These are phyloP conservation scores for Phocoena phocoena DNA, from an alignment of 2,113 vertebrate species.

Conservation along the genomic window DNA sequence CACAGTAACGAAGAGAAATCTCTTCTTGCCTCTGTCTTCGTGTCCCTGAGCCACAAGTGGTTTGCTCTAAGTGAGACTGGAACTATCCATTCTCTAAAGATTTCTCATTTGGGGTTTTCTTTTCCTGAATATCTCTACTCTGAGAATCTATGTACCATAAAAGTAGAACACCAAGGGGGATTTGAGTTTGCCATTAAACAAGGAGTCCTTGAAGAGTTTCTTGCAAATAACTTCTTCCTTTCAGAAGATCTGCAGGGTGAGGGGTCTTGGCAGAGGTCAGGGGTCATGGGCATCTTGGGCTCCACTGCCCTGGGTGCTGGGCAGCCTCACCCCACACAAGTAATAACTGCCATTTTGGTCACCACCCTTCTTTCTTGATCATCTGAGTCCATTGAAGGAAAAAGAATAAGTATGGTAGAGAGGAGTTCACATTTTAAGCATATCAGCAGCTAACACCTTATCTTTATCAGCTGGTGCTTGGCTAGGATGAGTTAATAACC, in stretches of 20 bases:
- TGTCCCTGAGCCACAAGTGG: not conserved
- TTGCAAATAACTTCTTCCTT: not conserved
- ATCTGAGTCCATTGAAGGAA: not conserved
- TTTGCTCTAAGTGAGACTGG: not conserved
- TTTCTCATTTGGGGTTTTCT: not conserved
- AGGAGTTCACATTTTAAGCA: not conserved
- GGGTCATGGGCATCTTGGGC: fast-evolving
- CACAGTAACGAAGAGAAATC: not conserved
- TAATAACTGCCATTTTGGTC: not conserved
- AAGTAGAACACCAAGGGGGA: not conserved
- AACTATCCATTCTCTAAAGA: not conserved
- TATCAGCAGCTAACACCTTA: not conserved
- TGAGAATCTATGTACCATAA: not conserved
- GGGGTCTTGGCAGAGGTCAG: not conserved
- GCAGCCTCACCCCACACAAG: not conserved
- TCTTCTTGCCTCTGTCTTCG: not conserved
- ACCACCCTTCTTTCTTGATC: not conserved
- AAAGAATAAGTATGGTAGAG: not conserved
- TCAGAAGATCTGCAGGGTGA: not conserved
- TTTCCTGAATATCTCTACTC: not conserved
- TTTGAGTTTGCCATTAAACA: not conserved
- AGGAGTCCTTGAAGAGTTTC: not conserved
- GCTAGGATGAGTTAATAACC: not conserved
- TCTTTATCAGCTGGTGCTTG: not conserved
- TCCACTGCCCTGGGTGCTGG: no score